Base-by-base conservation (phyloP, 2,113 vertebrate genomes). In the Notiomystis cincta region DNA sequence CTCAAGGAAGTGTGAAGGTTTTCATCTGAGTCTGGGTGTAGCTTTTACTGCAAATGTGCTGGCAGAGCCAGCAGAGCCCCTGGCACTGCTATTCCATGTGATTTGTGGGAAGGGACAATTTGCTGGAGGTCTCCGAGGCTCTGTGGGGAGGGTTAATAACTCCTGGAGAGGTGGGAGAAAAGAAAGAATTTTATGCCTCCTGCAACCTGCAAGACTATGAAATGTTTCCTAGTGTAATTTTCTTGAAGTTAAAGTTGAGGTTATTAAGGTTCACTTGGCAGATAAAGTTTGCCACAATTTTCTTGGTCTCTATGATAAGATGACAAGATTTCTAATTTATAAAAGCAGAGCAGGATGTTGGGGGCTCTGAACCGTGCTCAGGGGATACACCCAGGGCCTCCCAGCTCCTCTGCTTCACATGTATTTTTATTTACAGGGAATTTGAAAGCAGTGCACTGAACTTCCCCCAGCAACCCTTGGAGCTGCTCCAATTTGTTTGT, bases 211-310 rank as follows among this genome's bases (percentile, higher is more conserved):
- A 65, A 90, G 94, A 89, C 95, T 97, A 77, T 85, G 96, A 98
- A 98, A 95, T 96, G 95, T 96, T 98, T 98, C 96, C 90, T 31
- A 94, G 87, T 71, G 96, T 98, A 98, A 98, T 98, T 98, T 97
- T 95, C 97, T 98, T 97, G 96, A 98, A 98, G 97, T 98, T 98
- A 98, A 98, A 98, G 96, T 95, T 90, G 95, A 51, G 96, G 97
- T 98, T 98, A 96, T 97, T 98, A 96, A 96, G 97, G 98, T 98
- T 98, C 97, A 98, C 96, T 97, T 97, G 90, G 80, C 95, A 97
- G 97, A 97, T 97, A 98, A 98, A 98, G 96, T 98, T 98, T 97
- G 97, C 95, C 87, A 95, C 95, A 84, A 95, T 98, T 98, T 98
- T 88, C 91, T 93, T 93, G 95, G 91, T 97, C 94, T 93, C 96